Conservation (phyloP, 2,113 vertebrate genomes). For the Psittacula cyanocephala region DNA sequence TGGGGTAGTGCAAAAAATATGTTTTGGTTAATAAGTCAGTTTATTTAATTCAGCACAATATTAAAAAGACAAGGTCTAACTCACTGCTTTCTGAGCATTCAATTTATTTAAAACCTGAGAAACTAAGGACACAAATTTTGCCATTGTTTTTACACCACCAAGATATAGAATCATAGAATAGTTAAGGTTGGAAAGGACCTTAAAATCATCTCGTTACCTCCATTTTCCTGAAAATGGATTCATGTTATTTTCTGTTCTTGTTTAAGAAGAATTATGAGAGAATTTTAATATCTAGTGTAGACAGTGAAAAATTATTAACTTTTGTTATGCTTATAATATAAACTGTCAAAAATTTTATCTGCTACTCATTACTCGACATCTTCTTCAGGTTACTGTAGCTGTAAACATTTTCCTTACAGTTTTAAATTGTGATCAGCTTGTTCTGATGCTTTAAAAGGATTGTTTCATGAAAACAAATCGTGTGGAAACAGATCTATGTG, state of each 20-base stretch:
- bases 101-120: neutral
- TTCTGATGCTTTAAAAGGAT: neutral
- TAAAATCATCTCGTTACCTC: neutral
- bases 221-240: neutral
- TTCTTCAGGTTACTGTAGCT: neutral
- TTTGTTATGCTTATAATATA: neutral
- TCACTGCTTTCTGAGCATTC: neutral
- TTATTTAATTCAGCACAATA: neutral
- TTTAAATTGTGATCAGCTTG: neutral
- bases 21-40: neutral
- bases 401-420: neutral
- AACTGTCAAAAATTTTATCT: neutral
- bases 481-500: neutral
- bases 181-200: no score
- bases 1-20: rapidly evolving
- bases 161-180: no score
- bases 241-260: neutral
- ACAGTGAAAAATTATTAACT: neutral
- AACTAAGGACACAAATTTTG: neutral
- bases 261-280: neutral
- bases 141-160: neutral
- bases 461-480: neutral
- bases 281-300: neutral
- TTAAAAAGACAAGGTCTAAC: neutral
- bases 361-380: neutral